Conservation (phyloP, 2,113 vertebrate species). For the Himantopus leucocephalus region DNA sequence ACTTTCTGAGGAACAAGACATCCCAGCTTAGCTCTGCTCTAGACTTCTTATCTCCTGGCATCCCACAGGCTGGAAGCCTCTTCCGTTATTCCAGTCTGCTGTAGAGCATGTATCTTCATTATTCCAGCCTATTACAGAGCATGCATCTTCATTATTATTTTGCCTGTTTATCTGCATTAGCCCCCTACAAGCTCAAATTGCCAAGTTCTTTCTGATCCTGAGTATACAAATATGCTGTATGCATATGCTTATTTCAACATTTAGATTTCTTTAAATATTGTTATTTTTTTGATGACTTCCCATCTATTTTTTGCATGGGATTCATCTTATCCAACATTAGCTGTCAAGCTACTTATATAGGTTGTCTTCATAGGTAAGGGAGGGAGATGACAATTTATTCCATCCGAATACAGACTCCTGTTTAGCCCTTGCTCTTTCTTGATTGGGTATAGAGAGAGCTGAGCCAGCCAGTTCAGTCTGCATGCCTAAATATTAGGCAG, state of each 20-base stretch:
- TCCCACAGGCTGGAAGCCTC: background rate
- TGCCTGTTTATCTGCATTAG: background rate
- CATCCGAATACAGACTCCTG: background rate
- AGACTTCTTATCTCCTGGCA: background rate
- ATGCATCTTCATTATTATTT: constrained; percentile 9
- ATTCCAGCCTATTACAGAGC: background rate
- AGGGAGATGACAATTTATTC: background rate
- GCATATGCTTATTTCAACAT: background rate
- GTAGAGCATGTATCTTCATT: background rate
- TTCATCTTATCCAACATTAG: background rate
- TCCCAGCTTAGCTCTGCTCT: constrained; percentile 48
- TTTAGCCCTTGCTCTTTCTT: background rate
- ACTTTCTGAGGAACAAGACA: constrained; percentile 35
- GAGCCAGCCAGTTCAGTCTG: background rate
- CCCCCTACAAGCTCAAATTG: background rate
- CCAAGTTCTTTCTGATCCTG: background rate
- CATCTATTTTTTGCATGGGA: background rate
- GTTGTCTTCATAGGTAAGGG: background rate
- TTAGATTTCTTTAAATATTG: background rate
- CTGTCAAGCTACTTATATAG: background rate
- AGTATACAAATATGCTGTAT: background rate
- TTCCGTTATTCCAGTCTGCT: background rate
- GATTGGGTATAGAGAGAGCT: background rate
- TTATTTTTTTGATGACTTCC: background rate
- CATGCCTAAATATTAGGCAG: background rate